Evolutionary conservation across 2,888 invertebrate species (phyloP).

Genomic region (Ormyrus nitidulus): DNA sequence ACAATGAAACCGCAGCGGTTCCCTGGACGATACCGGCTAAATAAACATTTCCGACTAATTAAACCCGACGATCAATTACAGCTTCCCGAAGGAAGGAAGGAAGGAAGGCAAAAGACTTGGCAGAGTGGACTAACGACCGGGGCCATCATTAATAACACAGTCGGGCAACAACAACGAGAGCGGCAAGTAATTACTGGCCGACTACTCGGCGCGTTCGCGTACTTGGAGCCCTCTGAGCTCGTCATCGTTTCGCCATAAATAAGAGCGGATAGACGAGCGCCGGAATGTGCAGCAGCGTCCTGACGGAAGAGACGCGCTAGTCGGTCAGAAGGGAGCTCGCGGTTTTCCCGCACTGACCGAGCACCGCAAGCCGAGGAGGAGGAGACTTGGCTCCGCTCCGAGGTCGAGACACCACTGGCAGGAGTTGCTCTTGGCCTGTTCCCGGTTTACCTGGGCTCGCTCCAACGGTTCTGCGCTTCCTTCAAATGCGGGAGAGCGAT

Average conservation of each 20-base stretch:
- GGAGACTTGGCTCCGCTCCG: not conserved
- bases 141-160: constrained; percentile 52
- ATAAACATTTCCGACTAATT: constrained; percentile 54
- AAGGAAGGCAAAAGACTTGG: constrained; percentile 17
- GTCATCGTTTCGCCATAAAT: constrained; percentile 55
- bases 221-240: constrained; percentile 3
- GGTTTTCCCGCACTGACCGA: constrained; percentile 39
- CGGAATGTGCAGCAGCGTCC: not conserved
- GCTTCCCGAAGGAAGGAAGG: not conserved
- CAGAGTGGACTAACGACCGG: constrained; percentile 41
- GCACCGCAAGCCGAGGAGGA: constrained; percentile 29
- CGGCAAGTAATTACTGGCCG: constrained; percentile 48
- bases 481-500: not conserved
- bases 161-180: constrained; percentile 15
- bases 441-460: constrained; percentile 37
- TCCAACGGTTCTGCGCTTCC: not conserved
- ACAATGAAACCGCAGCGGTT: not conserved
- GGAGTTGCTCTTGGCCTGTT: not conserved
- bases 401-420: constrained; percentile 10
- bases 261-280: constrained; percentile 34
- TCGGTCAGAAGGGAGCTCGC: constrained; percentile 10
- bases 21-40: not conserved
- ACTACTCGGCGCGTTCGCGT: constrained; percentile 6
- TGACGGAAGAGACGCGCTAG: not conserved
- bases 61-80: constrained; percentile 49